Evolutionary conservation across 37 sponge, comb jelly and placozoan species (phyloP).

Genomic region (Dysidea cf. avara): DNA sequence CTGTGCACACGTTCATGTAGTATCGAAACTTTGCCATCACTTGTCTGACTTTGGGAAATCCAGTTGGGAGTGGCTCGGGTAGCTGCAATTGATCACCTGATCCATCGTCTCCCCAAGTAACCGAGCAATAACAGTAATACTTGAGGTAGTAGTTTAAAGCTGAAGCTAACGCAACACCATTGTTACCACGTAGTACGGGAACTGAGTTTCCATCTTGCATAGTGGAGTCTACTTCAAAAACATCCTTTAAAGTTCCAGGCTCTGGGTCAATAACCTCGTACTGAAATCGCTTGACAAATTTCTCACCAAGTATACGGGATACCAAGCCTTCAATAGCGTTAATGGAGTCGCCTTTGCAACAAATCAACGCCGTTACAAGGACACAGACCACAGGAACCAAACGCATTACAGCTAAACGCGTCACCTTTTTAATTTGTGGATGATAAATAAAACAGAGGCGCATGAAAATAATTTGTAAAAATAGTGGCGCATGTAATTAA

Average conservation of each 20-base stretch:
- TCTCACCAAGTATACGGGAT: constrained; percentile 39
- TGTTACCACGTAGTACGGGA: constrained; percentile 60
- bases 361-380: too few relatives aligned
- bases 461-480: too few relatives aligned
- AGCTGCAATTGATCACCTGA: constrained; percentile 55
- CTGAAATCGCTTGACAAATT: constrained; percentile 42
- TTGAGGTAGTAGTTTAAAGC: constrained; percentile 72
- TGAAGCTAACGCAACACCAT: constrained; percentile 64
- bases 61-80: constrained; percentile 38
- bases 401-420: too few relatives aligned
- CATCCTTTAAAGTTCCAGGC: constrained; percentile 18
- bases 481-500: too few relatives aligned
- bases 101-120: constrained; percentile 65
- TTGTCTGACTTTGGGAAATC: neutral
- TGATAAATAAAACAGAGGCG: too few relatives aligned
- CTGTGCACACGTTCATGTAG: constrained; percentile 78
- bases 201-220: neutral
- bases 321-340: constrained; percentile 56
- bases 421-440: too few relatives aligned
- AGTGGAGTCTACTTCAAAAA: constrained; percentile 48
- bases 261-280: constrained; percentile 47
- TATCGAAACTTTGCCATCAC: constrained; percentile 27
- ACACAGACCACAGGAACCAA: too few relatives aligned
- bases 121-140: constrained; percentile 58
- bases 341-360: constrained; percentile 21